These are phyloP conservation scores for Ephialtes manifestator DNA, from an alignment of 2,888 invertebrate genomes.

Conservation along the genomic window DNA sequence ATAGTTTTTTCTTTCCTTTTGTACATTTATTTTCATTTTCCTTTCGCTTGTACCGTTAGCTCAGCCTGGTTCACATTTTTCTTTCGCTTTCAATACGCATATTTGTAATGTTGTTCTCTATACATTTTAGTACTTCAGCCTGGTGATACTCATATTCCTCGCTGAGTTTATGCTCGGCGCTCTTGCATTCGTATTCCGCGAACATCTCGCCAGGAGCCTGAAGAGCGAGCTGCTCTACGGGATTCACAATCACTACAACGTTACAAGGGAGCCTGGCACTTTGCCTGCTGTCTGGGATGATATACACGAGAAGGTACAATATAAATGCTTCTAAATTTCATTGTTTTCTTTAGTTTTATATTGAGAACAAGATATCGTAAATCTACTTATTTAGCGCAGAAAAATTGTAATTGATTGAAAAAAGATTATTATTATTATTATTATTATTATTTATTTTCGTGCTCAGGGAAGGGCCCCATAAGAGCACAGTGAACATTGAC, in stretches of 20 bases:
- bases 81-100: background rate
- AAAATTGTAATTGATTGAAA: no score
- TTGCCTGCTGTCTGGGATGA: constrained; percentile 92
- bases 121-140: constrained; percentile 91
- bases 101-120: constrained; percentile 1
- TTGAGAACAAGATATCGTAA: background rate
- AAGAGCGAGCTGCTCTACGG: constrained; percentile 90
- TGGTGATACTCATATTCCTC: constrained; percentile 92
- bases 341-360: background rate
- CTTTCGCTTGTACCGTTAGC: background rate
- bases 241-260: constrained; percentile 90
- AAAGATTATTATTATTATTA: no score
- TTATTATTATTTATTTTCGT: no score
- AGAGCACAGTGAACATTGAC: no score
- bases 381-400: no score
- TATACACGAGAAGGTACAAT: constrained; percentile 89
- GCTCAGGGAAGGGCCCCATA: no score
- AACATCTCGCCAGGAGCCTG: constrained; percentile 89
- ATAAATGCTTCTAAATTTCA: background rate
- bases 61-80: background rate
- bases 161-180: constrained; percentile 92
- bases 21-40: background rate
- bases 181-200: constrained; percentile 92
- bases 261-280: constrained; percentile 88
- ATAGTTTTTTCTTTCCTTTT: no score